Base-by-base conservation (phyloP, 37 sponge, comb jelly and placozoan species). In the Hexactinellida sp. region DNA sequence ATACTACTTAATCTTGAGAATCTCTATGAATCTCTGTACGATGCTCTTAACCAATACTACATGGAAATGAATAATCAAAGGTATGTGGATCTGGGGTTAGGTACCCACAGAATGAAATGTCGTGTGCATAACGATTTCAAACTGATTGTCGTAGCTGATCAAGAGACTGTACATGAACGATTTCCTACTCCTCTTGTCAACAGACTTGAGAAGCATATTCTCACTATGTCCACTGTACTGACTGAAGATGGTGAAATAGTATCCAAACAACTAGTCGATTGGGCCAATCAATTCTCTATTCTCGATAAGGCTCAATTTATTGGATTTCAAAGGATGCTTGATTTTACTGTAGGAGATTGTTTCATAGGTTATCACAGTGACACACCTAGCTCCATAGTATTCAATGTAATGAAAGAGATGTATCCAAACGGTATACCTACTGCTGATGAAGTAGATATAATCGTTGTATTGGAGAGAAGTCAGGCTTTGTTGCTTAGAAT, bases 171-270 rank as follows among this genome's bases (percentile, higher is more conserved):
- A 7, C 89, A 93, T 82, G 89, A 88, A 16, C 88, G 92, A 86
- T 96, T 96, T 63, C 97, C 97, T 0, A 96, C 90, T 35, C 97
- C 97, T 23, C 90, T 96, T 1, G 92, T 96, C 55, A 96, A 96
- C 76, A 89, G 97, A 19, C 88, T 96, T 55, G 97, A 96, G 85
- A 96, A 96, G 47, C 97, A 96, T 38, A 90, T 93, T 87, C 91
- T 96, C 36, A 89, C 90, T 35, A 84, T 89, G 24, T 90, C 91
- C 16, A 90, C 92, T 55, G 88, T 94, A 3, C 76, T 93, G 0
- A 36, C 87, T 36, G 54, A 63, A 25, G 76, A 63, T 25, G 76
- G 34, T 21, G 13, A 7, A 28, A n/a, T 63, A n/a, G 13, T 63
- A 63, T 63, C 76, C 3, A n/a, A 25, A 25, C 13, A 5, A 23